Percentiles rank a stretch among this genome's conserved stretches.
These are phyloP conservation scores for human (Homo sapiens) DNA, from an alignment of 2,113 vertebrate species.

Conservation along the genomic window DNA sequence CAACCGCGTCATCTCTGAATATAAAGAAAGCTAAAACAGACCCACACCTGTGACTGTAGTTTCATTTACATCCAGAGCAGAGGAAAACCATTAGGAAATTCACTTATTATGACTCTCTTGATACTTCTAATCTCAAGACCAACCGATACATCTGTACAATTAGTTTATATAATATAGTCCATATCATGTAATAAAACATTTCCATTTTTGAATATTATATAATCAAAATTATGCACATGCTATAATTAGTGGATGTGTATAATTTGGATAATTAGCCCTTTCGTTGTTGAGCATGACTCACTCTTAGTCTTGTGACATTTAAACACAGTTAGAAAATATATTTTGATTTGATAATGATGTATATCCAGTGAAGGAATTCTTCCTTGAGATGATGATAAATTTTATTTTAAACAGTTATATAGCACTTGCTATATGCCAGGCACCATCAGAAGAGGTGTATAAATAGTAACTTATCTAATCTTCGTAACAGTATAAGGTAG, in stretches of 20 bases:
- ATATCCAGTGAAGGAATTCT: not conserved
- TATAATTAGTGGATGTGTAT: not conserved
- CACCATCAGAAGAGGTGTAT: not conserved
- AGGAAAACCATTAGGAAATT: not conserved
- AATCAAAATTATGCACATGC: constrained; percentile 21
- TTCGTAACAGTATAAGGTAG: not conserved
- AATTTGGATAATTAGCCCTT: constrained; percentile 33
- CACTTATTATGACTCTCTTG: not conserved
- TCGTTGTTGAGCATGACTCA: constrained; percentile 37
- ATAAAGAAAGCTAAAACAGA: not conserved
- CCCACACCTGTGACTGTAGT: not conserved
- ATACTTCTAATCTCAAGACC: not conserved
- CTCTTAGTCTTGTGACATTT: constrained; percentile 22
- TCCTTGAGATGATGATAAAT: not conserved
- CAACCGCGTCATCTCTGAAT: not conserved
- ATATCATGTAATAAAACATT: not conserved
- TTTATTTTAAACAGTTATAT: not conserved
- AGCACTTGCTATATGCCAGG: not conserved
- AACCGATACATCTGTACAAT: not conserved
- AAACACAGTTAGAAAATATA: constrained; percentile 24
- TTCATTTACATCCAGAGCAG: not conserved
- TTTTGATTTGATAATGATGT: constrained; percentile 4
- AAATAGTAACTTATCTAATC: not conserved
- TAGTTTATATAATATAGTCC: not conserved
- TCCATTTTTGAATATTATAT: constrained; percentile 49